Conservation (phyloP, 53 echinoderm and acorn worm genomes). For the Mesocentrotus franciscanus region DNA sequence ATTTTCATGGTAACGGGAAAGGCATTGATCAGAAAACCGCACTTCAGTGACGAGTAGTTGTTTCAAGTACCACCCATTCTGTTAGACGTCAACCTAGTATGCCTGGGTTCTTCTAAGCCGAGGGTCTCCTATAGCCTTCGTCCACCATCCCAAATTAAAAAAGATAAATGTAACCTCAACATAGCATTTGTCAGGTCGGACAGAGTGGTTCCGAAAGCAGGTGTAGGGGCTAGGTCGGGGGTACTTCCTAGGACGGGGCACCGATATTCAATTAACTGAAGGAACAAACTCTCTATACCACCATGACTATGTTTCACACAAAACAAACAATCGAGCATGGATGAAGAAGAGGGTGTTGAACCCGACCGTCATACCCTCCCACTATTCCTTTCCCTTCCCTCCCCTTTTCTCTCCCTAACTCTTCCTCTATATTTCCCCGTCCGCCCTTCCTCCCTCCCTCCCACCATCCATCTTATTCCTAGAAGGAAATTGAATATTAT, state of each 20-base stretch:
- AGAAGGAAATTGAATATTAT: not conserved
- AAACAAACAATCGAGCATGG: not conserved
- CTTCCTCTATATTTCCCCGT: not conserved
- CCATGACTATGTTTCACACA: not conserved
- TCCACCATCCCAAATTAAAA: not conserved
- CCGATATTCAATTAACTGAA: not conserved
- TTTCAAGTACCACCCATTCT: not conserved
- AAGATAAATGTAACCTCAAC: not conserved
- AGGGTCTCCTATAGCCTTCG: too few species aligned
- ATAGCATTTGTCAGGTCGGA: not conserved
- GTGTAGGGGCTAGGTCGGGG: not conserved
- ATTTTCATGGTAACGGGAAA: not conserved
- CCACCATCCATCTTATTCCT: not conserved
- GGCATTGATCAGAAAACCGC: not conserved
- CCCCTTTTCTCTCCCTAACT: not conserved
- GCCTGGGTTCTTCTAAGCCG: too few species aligned
- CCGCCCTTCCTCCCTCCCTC: not conserved
- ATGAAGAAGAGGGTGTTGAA: not conserved
- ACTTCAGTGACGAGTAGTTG: not conserved
- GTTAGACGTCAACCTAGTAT: too few species aligned
- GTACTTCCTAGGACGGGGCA: not conserved
- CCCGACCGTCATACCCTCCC: not conserved
- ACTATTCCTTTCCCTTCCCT: not conserved
- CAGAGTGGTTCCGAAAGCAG: not conserved
- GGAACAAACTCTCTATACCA: not conserved